Evolutionary conservation across 2,797 vertebrate species (phyloP).

Genomic region (Pseudochromis fuscus): DNA sequence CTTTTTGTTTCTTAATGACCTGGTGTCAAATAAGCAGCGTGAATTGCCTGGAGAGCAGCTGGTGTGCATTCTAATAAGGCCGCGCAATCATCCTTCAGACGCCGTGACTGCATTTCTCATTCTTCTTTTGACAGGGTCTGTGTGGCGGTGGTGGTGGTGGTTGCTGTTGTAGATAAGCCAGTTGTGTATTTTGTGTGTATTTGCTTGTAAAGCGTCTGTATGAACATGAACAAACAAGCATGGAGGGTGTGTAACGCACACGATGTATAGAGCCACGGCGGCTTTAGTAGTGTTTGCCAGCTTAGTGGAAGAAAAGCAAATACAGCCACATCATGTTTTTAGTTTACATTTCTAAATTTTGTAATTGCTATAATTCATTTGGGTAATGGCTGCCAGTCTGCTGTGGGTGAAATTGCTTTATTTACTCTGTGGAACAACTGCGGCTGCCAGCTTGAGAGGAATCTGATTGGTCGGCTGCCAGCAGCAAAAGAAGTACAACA

Average conservation of each 20-base stretch:
- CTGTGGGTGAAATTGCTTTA: slow-evolving; percentile 69
- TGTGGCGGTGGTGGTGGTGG: slow-evolving; percentile 31
- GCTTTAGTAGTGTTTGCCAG: slow-evolving; percentile 26
- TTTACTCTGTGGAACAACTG: slow-evolving; percentile 71
- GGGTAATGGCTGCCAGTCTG: slow-evolving; percentile 68
- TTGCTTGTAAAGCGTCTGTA: slow-evolving; percentile 40
- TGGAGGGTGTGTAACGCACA: slow-evolving; percentile 29
- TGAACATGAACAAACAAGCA: slow-evolving; percentile 40
- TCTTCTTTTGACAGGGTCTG: slow-evolving; percentile 47
- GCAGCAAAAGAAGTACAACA: slow-evolving; percentile 63
- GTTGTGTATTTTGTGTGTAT: slow-evolving; percentile 60
- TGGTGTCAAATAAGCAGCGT: slow-evolving; percentile 64
- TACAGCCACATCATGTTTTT: slow-evolving; percentile 35
- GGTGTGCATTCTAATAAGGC: slow-evolving; percentile 73
- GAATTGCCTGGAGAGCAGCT: slow-evolving; percentile 73
- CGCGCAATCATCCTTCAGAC: slow-evolving; percentile 65
- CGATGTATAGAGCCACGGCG: slow-evolving; percentile 1
- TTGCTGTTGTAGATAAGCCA: slow-evolving; percentile 32
- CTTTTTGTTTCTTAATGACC: slow-evolving; percentile 71
- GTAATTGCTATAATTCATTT: slow-evolving; percentile 72
- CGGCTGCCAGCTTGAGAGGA: slow-evolving; percentile 56
- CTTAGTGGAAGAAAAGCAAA: slow-evolving; percentile 52
- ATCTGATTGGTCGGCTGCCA: slow-evolving; percentile 75
- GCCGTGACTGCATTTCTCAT: slow-evolving; percentile 50
- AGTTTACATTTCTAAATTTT: slow-evolving; percentile 60